Evolutionary conservation across 2,797 vertebrate species (phyloP).

Genomic region (Enteromius viviparus): DNA sequence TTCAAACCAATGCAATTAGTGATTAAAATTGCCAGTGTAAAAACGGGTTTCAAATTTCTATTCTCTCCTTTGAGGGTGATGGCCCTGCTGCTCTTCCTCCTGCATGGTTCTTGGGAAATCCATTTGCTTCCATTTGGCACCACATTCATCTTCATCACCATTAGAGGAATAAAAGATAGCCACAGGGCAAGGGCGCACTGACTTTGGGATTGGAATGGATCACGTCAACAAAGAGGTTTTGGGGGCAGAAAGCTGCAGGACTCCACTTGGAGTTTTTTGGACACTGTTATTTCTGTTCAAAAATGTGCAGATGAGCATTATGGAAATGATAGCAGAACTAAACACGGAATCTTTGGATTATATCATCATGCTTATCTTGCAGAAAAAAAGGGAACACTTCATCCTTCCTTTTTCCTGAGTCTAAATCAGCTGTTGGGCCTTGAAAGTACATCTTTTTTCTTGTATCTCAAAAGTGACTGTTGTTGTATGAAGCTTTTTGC

Average conservation of each 20-base stretch:
- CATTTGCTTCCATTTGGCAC: slow-evolving; percentile 59
- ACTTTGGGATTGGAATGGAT: slow-evolving; percentile 51
- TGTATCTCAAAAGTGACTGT: neutral
- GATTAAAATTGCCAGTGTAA: slow-evolving; percentile 30
- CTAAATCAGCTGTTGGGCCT: slow-evolving; percentile 8
- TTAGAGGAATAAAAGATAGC: slow-evolving; percentile 62
- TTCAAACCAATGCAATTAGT: neutral
- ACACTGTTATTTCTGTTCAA: slow-evolving; percentile 31
- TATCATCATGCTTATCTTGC: slow-evolving; percentile 18
- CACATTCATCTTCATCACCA: slow-evolving; percentile 64
- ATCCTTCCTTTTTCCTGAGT: slow-evolving; percentile 6
- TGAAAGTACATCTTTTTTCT: neutral
- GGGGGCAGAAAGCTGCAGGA: neutral
- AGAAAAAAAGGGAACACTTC: slow-evolving; percentile 11
- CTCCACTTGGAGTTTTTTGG: neutral
- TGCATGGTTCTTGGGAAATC: slow-evolving; percentile 39
- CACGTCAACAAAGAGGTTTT: slow-evolving; percentile 48
- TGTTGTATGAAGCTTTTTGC: neutral
- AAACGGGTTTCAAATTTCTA: slow-evolving; percentile 25
- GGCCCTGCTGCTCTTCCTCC: slow-evolving; percentile 39
- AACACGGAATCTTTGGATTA: slow-evolving; percentile 19
- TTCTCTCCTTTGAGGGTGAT: slow-evolving; percentile 55
- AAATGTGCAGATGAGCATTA: neutral
- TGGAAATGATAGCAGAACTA: slow-evolving; percentile 20
- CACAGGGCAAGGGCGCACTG: slow-evolving; percentile 39